Evolutionary conservation across 2,797 vertebrate genomes (phyloP), one percentile per base, ranked within the genome.

Genomic region (Esox lucius): DNA sequence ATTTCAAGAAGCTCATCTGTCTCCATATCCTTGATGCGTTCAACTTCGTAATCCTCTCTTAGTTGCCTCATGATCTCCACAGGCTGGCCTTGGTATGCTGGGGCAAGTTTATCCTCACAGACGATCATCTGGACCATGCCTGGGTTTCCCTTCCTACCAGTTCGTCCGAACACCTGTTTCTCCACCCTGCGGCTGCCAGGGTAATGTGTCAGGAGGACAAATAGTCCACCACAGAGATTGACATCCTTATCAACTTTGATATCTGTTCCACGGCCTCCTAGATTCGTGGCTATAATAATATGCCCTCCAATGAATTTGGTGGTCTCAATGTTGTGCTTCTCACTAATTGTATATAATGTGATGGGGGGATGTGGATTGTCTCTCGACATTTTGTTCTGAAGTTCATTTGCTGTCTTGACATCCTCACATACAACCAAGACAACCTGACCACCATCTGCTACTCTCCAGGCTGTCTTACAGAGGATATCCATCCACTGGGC

Each of bases 111-210:
- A 17, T 87, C 72, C 15, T n/a, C 46, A 70, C 74, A 73, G 69
- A 87, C 59, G 19, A 85, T 66, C 84, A 87, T 79, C 61, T 87
- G 85, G 33, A 81, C 82, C 78, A 80, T 77, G 4, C 85, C 85
- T 4, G 85, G 80, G 46, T 80, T 87, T 26, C 85, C 85, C 74
- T 84, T 87, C 2, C 85, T 80, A 17, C 78, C 81, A 0, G 85
- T 85, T n/a, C 81, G 81, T 5, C 83, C 87, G 77, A 85, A 84
- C 2, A 83, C 73, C 68, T 89, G 86, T 62, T 64, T 84, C 80
- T 88, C 87, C 7, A 89, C 84, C 28, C 87, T 70, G 1, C 78
- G 77, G 3, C 80, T 88, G 46, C 33, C 48, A 22, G 84, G 77
- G 24, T 87, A 86, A 49, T 87, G 73, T 11, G 86, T 78, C 17